Base-by-base conservation (phyloP, 2,797 vertebrate species). In the Amblyraja radiata region DNA sequence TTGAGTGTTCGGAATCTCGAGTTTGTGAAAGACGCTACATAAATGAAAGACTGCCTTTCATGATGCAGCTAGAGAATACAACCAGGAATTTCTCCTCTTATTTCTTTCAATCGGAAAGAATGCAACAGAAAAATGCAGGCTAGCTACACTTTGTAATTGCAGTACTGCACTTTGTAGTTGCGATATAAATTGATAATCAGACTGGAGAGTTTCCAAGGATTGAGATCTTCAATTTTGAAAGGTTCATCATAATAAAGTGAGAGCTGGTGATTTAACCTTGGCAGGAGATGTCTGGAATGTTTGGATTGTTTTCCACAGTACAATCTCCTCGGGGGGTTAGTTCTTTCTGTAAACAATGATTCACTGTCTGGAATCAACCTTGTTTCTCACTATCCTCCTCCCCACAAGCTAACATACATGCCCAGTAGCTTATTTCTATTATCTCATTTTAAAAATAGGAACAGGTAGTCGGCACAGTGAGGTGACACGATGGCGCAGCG, bases 231-330 rank as follows among this genome's bases (percentile, higher is more conserved):
- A 74, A 91, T 54, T 6, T 11, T 9, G 1, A 13, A 54, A n/a
- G 25, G 71, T 91, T 74, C 23, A 91, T 91, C 71, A 68, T 36
- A 73, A 91, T 91, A 74, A 74, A 74, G 71, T 25, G 71, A 74
- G 71, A 91, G 68, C 2, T 68, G 90, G 71, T 4, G 13, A 74
- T 91, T 73, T 91, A 71, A 73, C 11, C 74, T 91, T 74, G 90
- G 90, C 73, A 16, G 46, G 68, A 13, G 71, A 71, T 88, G 39
- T 54, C 90, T 92, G 90, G 90, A 92, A 74, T 76, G 71, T 92
- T 92, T 92, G 68, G 90, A 74, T 92, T 91, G 88, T 90, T 90
- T 68, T n/a, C 71, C 65, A 74, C 90, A 92, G 28, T 92, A 39
- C 71, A 46, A 25, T 74, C 90, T 39, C 39, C 25, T 74, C 71